Evolutionary conservation across 2,797 vertebrate genomes (phyloP).

Genomic region (Smutsia gigantea): DNA sequence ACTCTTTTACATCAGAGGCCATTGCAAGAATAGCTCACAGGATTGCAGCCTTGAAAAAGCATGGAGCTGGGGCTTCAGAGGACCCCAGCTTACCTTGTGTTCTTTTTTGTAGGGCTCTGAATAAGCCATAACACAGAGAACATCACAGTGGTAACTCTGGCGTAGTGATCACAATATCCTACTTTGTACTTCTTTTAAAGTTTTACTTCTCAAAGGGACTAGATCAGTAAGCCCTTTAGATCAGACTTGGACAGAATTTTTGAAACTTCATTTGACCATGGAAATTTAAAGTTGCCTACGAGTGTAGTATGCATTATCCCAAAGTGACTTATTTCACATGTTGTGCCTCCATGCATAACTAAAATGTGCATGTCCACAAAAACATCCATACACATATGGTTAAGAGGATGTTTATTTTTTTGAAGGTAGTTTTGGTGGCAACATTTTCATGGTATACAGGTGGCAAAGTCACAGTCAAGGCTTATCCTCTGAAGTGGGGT

Average conservation of each 20-base stretch:
- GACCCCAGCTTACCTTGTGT: slow-evolving; percentile 65
- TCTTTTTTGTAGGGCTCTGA: slow-evolving; percentile 75
- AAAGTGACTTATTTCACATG: slow-evolving; percentile 20
- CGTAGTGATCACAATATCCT: slow-evolving; percentile 75
- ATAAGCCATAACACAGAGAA: slow-evolving; percentile 68
- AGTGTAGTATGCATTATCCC: background rate
- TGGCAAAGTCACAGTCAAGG: background rate
- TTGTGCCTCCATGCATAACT: background rate
- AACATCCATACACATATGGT: background rate
- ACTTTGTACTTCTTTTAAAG: slow-evolving; percentile 78
- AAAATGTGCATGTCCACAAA: background rate
- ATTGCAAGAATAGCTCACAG: slow-evolving; percentile 79
- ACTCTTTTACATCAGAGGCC: slow-evolving; percentile 73
- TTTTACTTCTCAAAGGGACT: slow-evolving; percentile 77
- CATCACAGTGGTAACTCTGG: slow-evolving; percentile 73
- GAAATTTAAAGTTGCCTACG: slow-evolving; percentile 53
- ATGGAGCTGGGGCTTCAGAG: slow-evolving; percentile 75
- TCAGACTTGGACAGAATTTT: slow-evolving; percentile 72
- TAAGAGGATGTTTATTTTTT: background rate
- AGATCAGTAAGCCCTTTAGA: slow-evolving; percentile 76
- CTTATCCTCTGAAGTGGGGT: background rate
- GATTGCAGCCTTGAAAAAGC: slow-evolving; percentile 75
- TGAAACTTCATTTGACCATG: slow-evolving; percentile 72
- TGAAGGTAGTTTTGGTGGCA: background rate
- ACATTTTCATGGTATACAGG: background rate